Evolutionary conservation across 1,140 invertebrate genomes (phyloP).

Genomic region (Diabrotica undecimpunctata): DNA sequence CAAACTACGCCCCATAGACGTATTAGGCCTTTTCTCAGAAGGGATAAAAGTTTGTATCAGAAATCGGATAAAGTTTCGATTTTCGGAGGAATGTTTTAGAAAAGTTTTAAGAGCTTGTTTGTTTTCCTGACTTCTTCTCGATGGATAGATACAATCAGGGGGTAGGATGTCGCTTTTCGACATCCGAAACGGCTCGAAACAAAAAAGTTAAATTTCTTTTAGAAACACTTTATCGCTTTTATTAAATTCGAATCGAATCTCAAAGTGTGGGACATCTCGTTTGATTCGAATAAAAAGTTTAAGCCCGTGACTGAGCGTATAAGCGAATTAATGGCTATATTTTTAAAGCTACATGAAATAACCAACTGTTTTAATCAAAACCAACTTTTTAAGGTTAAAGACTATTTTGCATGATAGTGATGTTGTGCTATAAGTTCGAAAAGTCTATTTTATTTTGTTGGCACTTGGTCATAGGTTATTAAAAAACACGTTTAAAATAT

Average conservation of each 20-base stretch:
- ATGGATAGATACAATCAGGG: background rate
- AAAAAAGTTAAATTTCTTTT: constrained; percentile 1
- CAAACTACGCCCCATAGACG: background rate
- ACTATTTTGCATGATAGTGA: too few species aligned
- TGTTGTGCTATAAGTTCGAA: too few species aligned
- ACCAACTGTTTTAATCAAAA: too few species aligned
- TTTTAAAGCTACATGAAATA: too few species aligned
- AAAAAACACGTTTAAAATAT: too few species aligned
- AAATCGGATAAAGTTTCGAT: background rate
- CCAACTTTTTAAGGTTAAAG: too few species aligned
- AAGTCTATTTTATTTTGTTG: too few species aligned
- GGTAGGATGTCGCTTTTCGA: background rate
- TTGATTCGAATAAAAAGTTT: too few species aligned
- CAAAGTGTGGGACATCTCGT: background rate
- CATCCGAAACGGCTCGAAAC: background rate
- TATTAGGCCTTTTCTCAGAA: background rate
- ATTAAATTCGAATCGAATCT: background rate
- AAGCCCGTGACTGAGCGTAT: too few species aligned
- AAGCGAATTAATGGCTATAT: too few species aligned
- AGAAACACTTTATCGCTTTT: background rate
- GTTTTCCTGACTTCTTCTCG: background rate
- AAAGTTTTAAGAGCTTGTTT: background rate
- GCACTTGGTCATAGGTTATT: too few species aligned
- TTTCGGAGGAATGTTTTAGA: background rate
- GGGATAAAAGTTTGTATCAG: background rate